phyloP scores from a whole-genome alignment of 2,888 invertebrate species.

The Pheosia tremula region DNA sequence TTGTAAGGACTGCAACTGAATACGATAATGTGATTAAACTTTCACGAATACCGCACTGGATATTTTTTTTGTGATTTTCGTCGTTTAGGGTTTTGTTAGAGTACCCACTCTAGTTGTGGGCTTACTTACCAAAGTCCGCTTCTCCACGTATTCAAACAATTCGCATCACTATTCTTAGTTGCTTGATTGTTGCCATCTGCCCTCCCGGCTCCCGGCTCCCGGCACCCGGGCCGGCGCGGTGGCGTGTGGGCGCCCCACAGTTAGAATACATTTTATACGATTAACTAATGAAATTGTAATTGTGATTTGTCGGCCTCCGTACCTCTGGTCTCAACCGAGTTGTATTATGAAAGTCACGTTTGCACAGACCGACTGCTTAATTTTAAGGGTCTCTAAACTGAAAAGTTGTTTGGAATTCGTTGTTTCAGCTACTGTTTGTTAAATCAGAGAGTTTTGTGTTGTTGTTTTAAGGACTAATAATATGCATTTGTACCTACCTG shows the following conservation, averaged over 20 bases:
- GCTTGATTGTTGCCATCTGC: conserved; percentile 13
- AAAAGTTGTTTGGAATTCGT: conserved; percentile 3
- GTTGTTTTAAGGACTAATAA: background rate
- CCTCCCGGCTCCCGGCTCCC: conserved; percentile 4
- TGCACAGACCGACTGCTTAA: conserved; percentile 11
- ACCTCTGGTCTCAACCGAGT: conserved; percentile 9
- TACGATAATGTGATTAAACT: too few relatives aligned
- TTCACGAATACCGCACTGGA: too few relatives aligned
- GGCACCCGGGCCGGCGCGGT: conserved; percentile 3
- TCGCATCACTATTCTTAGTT: conserved; percentile 4
- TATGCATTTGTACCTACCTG: too few relatives aligned
- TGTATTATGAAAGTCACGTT: conserved; percentile 11
- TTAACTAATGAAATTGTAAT: conserved; percentile 43
- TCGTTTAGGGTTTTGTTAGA: too few relatives aligned
- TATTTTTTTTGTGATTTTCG: too few relatives aligned
- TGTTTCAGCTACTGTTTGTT: background rate
- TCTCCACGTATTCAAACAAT: background rate
- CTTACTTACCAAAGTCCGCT: too few relatives aligned
- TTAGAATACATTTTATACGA: conserved; percentile 19
- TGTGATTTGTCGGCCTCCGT: conserved; percentile 32
- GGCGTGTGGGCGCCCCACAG: background rate
- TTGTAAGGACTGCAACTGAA: too few relatives aligned
- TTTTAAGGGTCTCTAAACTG: conserved; percentile 5
- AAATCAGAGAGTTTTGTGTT: background rate
- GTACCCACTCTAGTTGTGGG: too few relatives aligned